phyloP scores from a whole-genome alignment of 2,888 invertebrate genomes.

The Acanthosepion pharaonis region DNA sequence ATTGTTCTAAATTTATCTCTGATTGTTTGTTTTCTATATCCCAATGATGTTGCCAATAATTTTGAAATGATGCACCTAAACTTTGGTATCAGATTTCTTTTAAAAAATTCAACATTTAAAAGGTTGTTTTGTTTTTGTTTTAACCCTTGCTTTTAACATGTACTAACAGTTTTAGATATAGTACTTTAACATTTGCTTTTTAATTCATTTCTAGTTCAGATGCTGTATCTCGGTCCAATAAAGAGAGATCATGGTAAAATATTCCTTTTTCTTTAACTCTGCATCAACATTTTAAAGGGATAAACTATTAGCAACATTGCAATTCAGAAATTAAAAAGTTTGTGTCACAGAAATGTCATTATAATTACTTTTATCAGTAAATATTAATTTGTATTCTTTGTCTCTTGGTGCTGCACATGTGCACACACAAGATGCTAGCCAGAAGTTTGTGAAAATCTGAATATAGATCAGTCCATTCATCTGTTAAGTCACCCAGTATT shows the following conservation, averaged over 20 bases:
- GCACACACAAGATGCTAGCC: no score
- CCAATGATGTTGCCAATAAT: no score
- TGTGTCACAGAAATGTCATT: neutral
- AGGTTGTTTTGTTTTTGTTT: neutral
- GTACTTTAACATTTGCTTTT: constrained; percentile 33
- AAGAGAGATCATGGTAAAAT: constrained; percentile 33
- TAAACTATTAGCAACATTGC: neutral
- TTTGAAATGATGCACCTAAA: no score
- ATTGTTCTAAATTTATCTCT: no score
- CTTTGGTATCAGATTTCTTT: neutral
- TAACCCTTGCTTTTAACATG: neutral
- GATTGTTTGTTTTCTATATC: no score
- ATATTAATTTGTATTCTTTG: no score
- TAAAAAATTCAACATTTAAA: neutral
- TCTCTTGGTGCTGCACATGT: no score
- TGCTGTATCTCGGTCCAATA: neutral
- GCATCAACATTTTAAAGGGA: neutral
- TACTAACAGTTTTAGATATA: constrained; percentile 18
- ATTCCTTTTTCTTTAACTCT: neutral
- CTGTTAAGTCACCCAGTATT: no score
- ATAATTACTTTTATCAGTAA: neutral
- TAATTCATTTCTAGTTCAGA: constrained; percentile 10
- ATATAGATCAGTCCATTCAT: no score
- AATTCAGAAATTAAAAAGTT: neutral
- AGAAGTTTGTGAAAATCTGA: no score